Conservation (phyloP, 2,888 invertebrate genomes). For the Ectemnius continuus region DNA sequence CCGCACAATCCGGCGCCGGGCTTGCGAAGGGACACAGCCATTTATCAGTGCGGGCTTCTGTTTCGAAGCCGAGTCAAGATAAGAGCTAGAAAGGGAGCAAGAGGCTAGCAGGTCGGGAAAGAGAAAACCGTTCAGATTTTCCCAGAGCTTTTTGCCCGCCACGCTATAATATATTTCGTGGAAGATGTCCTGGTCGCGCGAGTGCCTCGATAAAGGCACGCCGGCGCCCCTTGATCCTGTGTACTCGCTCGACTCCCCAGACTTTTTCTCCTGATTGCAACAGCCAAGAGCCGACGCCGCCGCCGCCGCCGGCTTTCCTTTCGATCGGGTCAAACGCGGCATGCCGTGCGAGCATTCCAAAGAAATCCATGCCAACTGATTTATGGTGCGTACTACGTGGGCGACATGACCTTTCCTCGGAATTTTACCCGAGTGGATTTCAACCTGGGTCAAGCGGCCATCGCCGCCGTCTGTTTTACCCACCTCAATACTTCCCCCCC, state of each 20-base stretch:
- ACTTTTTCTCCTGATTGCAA: slow-evolving; percentile 6
- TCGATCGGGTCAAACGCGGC: not conserved
- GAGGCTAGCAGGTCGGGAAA: too few relatives aligned
- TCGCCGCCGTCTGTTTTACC: slow-evolving; percentile 47
- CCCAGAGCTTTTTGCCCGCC: slow-evolving; percentile 32
- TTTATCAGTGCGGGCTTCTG: slow-evolving; percentile 51
- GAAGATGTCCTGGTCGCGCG: not conserved
- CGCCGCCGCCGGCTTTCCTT: not conserved
- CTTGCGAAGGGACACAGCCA: slow-evolving; percentile 31
- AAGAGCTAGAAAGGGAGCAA: slow-evolving; percentile 21
- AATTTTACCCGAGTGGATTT: slow-evolving; percentile 57
- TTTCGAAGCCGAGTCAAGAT: slow-evolving; percentile 49
- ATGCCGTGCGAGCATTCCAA: slow-evolving; percentile 13
- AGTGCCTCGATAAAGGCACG: slow-evolving; percentile 1
- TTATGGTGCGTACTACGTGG: slow-evolving; percentile 56
- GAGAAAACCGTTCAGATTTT: slow-evolving; percentile 45
- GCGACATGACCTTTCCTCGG: slow-evolving; percentile 38
- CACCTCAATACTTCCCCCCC: slow-evolving; percentile 33
- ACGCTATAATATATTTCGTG: not conserved
- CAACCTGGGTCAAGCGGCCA: slow-evolving; percentile 62
- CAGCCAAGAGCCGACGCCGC: not conserved
- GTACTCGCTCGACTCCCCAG: slow-evolving; percentile 5
- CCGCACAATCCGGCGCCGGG: slow-evolving; percentile 32
- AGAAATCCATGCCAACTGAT: slow-evolving; percentile 61
- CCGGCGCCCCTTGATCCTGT: not conserved